Evolutionary conservation across 2,888 invertebrate genomes (phyloP), one percentile per base, ranked within the genome.

Genomic region (Netelia fuscicornis): DNA sequence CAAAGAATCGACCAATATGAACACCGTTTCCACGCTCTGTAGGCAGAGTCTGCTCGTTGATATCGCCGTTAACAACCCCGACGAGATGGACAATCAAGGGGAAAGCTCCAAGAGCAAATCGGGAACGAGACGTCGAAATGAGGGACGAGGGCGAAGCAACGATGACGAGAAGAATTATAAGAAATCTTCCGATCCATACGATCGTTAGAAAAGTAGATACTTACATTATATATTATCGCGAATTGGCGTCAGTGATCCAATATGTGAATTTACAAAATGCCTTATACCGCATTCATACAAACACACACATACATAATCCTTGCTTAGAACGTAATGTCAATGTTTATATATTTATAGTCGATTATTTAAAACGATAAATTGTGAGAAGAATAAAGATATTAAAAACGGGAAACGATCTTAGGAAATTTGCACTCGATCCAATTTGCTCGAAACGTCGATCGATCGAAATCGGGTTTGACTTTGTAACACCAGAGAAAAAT

Each of bases 41-140:
- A 94, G 97, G 0, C 97, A 97, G 92, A 97, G 97, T 90, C 93
- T 97, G 2, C 94, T 97, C 3, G 97, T 97, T 11, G 95, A 96
- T 89, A 94, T 96, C 23, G 85, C 62, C 2, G 76, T 23, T 37
- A 72, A 48, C 2, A 68, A 71, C 13, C 48, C 74, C 0, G 67
- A 17, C 0, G 67, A 17, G 17, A 10, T 52, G 11, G 62, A 3
- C 6, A 65, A 64, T 8, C 70, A 54, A 13, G 68, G 48, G 11
- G 68, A 62, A 17, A 72, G 23, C 58, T 68, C 75, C 17, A 64
- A 74, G 11, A 75, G 62, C 23, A 54, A 44, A 44, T 56, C 42
- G 2, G 20, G 56, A 37, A 56, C 48, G 62, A 62, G 44, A 23
- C 44, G 65, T 3, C 23, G 30, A 44, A 11, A 42, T 13, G 30